phyloP scores from a whole-genome alignment of 1,140 invertebrate species.

The Anastatus disparis region DNA sequence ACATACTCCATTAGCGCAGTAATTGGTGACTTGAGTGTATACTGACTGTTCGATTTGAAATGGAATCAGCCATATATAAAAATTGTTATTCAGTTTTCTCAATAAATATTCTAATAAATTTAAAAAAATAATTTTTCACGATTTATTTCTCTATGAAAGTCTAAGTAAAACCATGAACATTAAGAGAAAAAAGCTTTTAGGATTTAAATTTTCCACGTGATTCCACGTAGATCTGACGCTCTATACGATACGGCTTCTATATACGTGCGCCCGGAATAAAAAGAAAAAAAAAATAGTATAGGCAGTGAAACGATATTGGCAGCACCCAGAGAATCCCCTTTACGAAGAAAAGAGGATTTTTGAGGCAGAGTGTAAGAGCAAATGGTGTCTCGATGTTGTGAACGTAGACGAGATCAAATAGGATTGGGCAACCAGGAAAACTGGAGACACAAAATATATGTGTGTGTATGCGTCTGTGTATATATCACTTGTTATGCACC shows the following conservation, averaged over 20 bases:
- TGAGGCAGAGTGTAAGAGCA: not conserved
- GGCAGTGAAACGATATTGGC: constrained; percentile 11
- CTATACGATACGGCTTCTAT: too few species aligned
- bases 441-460: not conserved
- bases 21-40: too few species aligned
- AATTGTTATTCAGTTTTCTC: too few species aligned
- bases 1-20: too few species aligned
- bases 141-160: too few species aligned
- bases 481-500: too few species aligned
- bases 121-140: too few species aligned
- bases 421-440: constrained; percentile 19
- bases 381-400: not conserved
- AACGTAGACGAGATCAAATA: constrained; percentile 27
- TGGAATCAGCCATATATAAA: too few species aligned
- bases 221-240: constrained; percentile 3
- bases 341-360: constrained; percentile 28
- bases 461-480: not conserved
- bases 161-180: constrained; percentile 8
- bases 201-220: constrained; percentile 23
- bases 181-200: constrained; percentile 12
- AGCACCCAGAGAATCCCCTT: constrained; percentile 13
- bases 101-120: too few species aligned
- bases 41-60: too few species aligned
- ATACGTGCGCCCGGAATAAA: too few species aligned
- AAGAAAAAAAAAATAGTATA: too few species aligned